Conservation (phyloP, 2,113 vertebrate species). For the Accipiter virgatus region DNA sequence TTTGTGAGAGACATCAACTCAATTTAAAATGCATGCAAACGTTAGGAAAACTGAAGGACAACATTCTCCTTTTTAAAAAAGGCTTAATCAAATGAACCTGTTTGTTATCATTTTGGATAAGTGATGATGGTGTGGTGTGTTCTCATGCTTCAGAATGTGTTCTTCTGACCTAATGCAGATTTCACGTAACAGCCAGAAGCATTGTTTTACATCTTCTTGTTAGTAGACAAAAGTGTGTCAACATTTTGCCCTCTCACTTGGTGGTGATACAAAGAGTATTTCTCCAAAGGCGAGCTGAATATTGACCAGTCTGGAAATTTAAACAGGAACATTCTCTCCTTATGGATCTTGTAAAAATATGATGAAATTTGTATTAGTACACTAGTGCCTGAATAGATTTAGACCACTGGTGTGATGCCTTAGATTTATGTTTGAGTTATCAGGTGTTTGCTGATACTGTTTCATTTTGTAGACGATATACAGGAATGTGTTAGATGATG, state of each 20-base stretch:
- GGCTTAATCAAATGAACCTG: not conserved
- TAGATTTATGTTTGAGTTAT: not conserved
- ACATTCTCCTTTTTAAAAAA: not conserved
- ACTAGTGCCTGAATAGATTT: not conserved
- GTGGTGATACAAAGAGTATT: not conserved
- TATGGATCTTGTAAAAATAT: not conserved
- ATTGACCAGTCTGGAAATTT: not conserved
- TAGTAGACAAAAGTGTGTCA: not conserved
- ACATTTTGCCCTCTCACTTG: not conserved
- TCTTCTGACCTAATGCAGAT: not conserved
- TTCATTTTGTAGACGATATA: constrained; percentile 84
- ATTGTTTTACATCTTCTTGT: not conserved
- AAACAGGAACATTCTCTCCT: not conserved
- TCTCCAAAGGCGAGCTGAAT: not conserved
- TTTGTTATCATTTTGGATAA: not conserved
- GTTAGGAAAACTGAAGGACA: not conserved
- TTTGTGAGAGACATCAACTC: not conserved
- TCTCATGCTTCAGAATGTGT: not conserved
- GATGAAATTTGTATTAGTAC: not conserved
- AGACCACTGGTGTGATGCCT: not conserved
- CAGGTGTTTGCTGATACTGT: not conserved
- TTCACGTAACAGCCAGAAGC: not conserved
- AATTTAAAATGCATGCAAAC: not conserved
- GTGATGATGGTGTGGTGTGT: not conserved
- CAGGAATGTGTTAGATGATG: constrained; percentile 89